Evolutionary conservation across 2,113 vertebrate genomes (phyloP).

Genomic region (Limanda limanda): DNA sequence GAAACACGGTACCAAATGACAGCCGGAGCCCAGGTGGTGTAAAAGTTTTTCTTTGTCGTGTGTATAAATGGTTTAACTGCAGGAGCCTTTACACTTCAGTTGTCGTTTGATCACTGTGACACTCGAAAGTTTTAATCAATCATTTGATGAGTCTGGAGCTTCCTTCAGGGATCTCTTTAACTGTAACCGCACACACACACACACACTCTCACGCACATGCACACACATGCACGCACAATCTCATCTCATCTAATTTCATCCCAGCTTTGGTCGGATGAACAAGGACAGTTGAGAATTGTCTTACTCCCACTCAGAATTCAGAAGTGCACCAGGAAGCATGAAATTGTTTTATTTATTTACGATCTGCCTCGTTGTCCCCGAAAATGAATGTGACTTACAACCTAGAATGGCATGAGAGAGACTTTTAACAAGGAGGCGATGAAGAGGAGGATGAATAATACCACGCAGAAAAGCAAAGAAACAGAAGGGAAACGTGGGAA

Average conservation of each 20-base stretch:
- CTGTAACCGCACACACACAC: constrained; percentile 25
- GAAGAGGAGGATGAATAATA: constrained; percentile 9
- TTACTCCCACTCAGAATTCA: constrained; percentile 67
- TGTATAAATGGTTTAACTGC: constrained; percentile 30
- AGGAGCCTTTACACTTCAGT: constrained; percentile 20
- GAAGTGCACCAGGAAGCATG: constrained; percentile 73
- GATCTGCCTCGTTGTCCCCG: constrained; percentile 69
- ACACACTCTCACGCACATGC: constrained; percentile 26
- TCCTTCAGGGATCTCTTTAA: constrained; percentile 51
- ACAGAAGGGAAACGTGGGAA: not conserved
- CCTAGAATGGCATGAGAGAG: constrained; percentile 47
- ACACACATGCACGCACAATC: constrained; percentile 31
- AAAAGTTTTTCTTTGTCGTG: constrained; percentile 23
- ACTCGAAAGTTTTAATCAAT: constrained; percentile 41
- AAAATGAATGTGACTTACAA: constrained; percentile 70
- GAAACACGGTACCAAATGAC: not conserved
- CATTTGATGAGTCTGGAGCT: constrained; percentile 40
- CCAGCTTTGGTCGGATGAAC: constrained; percentile 65
- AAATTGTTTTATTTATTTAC: constrained; percentile 81
- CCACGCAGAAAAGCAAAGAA: constrained; percentile 5
- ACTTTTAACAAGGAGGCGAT: constrained; percentile 54
- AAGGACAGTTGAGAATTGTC: constrained; percentile 67
- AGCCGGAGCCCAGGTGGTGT: constrained; percentile 28
- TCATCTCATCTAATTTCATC: constrained; percentile 65
- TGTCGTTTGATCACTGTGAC: constrained; percentile 49